Evolutionary conservation across 1,140 invertebrate species (phyloP).

Genomic region (Eueides isabella): DNA sequence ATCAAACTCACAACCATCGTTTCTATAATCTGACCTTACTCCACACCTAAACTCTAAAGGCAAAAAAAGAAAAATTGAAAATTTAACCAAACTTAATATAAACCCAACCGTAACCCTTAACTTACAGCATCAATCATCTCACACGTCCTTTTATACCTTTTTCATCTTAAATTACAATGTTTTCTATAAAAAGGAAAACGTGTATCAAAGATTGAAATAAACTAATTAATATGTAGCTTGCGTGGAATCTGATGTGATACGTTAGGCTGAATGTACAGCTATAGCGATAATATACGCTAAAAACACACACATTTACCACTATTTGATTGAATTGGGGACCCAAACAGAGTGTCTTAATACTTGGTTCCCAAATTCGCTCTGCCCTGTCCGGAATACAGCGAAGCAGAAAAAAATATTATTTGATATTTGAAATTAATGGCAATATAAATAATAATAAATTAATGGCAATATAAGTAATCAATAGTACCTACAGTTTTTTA

Average conservation of each 20-base stretch:
- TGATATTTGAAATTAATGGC: no score
- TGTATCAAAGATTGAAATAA: constrained; percentile 14
- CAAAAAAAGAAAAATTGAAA: background rate
- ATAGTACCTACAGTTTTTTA: no score
- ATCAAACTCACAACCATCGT: no score
- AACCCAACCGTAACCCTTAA: background rate
- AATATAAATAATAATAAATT: no score
- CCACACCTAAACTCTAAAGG: background rate
- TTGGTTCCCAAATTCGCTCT: no score
- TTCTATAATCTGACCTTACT: no score
- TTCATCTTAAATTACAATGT: background rate
- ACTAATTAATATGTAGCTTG: constrained; percentile 24
- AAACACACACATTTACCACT: background rate
- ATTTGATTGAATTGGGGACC: no score
- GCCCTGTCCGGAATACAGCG: no score
- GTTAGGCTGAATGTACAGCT: background rate
- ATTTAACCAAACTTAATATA: background rate
- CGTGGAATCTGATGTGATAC: background rate
- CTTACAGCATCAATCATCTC: constrained; percentile 2
- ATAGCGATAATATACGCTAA: background rate
- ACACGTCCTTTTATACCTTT: background rate
- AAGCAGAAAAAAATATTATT: no score
- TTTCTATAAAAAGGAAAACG: constrained; percentile 10
- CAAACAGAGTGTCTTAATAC: no score
- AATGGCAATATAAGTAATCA: no score